Evolutionary conservation across 2,113 vertebrate genomes (phyloP).

Genomic region (Limanda limanda): DNA sequence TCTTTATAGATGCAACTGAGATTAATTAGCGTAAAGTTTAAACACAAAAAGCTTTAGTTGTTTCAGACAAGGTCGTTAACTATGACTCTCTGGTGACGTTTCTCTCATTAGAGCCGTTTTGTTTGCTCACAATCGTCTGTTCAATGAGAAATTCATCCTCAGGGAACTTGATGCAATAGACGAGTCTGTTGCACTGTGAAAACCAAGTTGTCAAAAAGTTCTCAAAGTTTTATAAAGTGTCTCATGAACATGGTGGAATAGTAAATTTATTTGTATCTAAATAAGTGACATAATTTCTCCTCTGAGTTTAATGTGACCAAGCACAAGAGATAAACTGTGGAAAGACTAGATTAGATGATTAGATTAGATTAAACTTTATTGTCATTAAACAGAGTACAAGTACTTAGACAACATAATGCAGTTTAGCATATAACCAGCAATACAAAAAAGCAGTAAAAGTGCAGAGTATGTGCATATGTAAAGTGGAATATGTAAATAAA

Average conservation of each 20-base stretch:
- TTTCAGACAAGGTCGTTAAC: background rate
- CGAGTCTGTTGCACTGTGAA: background rate
- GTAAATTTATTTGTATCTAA: background rate
- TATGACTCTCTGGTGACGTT: background rate
- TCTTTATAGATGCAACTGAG: slow-evolving; percentile 1
- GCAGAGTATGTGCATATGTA: too few relatives aligned
- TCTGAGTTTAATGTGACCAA: background rate
- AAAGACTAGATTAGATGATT: too few relatives aligned
- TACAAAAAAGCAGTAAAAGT: too few relatives aligned
- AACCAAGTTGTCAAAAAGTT: background rate
- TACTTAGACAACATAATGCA: too few relatives aligned
- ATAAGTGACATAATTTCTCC: background rate
- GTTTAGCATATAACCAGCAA: too few relatives aligned
- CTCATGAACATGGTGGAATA: background rate
- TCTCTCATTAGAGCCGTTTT: background rate
- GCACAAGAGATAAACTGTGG: background rate
- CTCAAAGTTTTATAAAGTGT: background rate
- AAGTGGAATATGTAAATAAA: too few relatives aligned
- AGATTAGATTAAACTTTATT: too few relatives aligned
- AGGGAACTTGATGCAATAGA: slow-evolving; percentile 1
- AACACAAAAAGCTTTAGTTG: background rate
- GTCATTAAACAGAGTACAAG: too few relatives aligned
- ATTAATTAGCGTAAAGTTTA: background rate
- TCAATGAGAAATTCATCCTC: slow-evolving; percentile 3
- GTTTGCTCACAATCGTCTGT: background rate